phyloP scores from a whole-genome alignment of 2,797 vertebrate genomes.

The Pelobates cultripes region DNA sequence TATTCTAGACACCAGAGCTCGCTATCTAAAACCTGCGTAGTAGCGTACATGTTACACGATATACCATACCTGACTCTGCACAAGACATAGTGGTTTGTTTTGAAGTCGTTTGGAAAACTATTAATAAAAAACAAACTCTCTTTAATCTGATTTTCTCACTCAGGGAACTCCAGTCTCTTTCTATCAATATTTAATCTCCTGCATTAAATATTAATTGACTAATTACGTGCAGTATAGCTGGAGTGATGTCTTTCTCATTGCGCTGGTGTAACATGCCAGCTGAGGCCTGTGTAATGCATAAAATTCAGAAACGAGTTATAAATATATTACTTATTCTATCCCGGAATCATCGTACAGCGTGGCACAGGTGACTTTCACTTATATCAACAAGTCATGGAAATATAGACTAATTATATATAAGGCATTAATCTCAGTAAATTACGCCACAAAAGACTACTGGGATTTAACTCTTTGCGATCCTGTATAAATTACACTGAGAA shows the following conservation, averaged over 20 bases:
- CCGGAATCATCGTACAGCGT: background rate
- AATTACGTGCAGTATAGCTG: constrained; percentile 22
- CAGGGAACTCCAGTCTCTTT: constrained; percentile 1
- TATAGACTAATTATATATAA: constrained; percentile 5
- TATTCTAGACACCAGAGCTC: too few relatives aligned
- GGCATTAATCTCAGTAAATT: background rate
- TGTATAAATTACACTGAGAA: too few relatives aligned
- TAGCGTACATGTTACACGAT: too few relatives aligned
- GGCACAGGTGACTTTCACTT: constrained; percentile 1
- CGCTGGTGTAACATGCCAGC: background rate
- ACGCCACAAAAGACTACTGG: background rate
- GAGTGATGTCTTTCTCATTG: background rate
- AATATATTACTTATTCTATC: constrained; percentile 8
- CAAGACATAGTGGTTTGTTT: background rate
- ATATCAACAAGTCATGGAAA: background rate
- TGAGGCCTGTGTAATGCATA: background rate
- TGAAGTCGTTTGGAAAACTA: background rate
- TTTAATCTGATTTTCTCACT: constrained; percentile 4
- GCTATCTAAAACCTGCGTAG: too few relatives aligned
- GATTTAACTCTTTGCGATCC: background rate
- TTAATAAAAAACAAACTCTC: background rate
- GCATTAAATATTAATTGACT: constrained; percentile 42
- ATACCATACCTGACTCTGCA: too few relatives aligned
- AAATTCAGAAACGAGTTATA: constrained; percentile 11
- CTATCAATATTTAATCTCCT: constrained; percentile 36